phyloP scores from a whole-genome alignment of 2,797 vertebrate species.

The Pipistrellus nathusii region DNA sequence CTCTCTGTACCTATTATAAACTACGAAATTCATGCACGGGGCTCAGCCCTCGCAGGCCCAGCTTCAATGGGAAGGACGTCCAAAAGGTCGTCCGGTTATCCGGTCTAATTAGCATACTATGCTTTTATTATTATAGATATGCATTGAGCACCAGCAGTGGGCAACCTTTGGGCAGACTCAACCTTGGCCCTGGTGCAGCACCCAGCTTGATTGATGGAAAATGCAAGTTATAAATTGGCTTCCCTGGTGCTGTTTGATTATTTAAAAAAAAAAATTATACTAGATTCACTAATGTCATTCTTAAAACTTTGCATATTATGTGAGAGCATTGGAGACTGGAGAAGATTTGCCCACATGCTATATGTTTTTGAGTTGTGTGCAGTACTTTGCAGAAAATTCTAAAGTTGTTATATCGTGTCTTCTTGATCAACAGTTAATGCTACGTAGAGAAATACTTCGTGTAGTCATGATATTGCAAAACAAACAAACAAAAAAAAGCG shows the following conservation, averaged over 20 bases:
- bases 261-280: not conserved
- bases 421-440: not conserved
- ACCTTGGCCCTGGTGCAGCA: not conserved
- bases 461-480: not conserved
- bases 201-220: not conserved
- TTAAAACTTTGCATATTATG: constrained; percentile 58
- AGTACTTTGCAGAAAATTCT: constrained; percentile 50
- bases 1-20: not conserved
- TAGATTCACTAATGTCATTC: constrained; percentile 47
- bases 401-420: not conserved
- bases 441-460: constrained; percentile 36
- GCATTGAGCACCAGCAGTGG: not conserved
- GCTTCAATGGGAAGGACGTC: no score
- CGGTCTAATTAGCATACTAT: no score
- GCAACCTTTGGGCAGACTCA: not conserved
- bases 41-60: no score
- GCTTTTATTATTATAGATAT: no score
- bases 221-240: constrained; percentile 43
- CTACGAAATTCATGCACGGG: no score
- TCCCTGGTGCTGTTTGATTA: constrained; percentile 53
- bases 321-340: not conserved
- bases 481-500: no score
- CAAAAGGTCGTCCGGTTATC: no score
- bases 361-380: constrained; percentile 17
- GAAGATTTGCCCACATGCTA: not conserved